Percentiles rank a stretch among this genome's conserved stretches.
phyloP scores from a whole-genome alignment of 30 jellyfish, hydroid and myxozoan species.

The Aurelia aurita complex sp. Pacific region DNA sequence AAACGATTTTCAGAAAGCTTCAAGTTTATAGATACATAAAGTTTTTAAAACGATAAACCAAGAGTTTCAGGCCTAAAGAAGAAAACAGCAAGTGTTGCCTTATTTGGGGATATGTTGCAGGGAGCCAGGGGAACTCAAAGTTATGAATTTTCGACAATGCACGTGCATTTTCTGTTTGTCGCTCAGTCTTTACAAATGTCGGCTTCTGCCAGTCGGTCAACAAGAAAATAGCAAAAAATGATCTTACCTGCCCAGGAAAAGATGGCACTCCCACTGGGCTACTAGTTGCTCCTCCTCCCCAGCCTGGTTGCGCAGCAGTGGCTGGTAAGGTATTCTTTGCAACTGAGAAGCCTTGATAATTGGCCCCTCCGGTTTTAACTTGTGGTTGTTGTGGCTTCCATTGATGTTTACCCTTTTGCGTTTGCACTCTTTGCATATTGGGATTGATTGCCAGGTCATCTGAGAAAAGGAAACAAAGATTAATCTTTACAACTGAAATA shows the following conservation, averaged over 20 bases:
- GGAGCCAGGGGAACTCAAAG: no score
- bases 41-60: no score
- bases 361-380: constrained; percentile 91
- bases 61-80: no score
- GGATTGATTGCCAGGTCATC: constrained; percentile 82
- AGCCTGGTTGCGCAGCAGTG: constrained; percentile 31
- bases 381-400: constrained; percentile 89
- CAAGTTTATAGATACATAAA: no score
- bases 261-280: constrained; percentile 36
- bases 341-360: constrained; percentile 61
- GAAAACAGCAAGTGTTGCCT: no score
- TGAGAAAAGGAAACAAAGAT: background rate
- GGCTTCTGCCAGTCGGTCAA: background rate
- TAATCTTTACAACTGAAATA: no score
- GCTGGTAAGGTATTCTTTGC: constrained; percentile 87
- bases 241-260: constrained; percentile 54
- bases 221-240: background rate
- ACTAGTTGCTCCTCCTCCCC: constrained; percentile 55
- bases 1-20: no score
- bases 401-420: constrained; percentile 85
- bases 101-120: no score
- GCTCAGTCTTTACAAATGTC: no score
- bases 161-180: no score
- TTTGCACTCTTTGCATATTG: constrained; percentile 70
- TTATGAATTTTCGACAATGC: no score